phyloP scores from a whole-genome alignment of 2,888 invertebrate species.

The Tridacna crocea region DNA sequence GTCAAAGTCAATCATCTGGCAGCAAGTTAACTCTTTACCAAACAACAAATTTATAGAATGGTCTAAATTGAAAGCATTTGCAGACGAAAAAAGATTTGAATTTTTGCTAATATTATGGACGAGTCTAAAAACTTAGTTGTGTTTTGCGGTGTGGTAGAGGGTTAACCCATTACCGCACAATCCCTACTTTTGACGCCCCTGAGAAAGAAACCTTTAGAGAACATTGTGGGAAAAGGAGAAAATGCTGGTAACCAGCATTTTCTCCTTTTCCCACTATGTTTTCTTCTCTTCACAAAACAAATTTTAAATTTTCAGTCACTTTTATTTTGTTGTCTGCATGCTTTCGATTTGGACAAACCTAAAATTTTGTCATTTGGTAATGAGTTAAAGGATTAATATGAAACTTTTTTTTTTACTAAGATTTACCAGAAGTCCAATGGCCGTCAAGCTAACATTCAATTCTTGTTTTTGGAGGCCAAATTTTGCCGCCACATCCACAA shows the following conservation, averaged over 20 bases:
- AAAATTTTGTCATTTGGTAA: not conserved
- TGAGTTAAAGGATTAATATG: not conserved
- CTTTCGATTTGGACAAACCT: too few relatives aligned
- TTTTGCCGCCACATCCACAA: conserved; percentile 96
- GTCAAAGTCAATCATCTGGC: not conserved
- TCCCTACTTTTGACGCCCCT: too few relatives aligned
- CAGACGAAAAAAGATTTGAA: not conserved
- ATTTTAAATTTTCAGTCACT: too few relatives aligned
- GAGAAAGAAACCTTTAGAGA: too few relatives aligned
- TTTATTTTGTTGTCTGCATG: too few relatives aligned
- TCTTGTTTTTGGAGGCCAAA: conserved; percentile 98
- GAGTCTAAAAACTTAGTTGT: not conserved
- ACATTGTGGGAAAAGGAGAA: too few relatives aligned
- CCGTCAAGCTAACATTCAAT: conserved; percentile 97
- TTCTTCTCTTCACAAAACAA: too few relatives aligned
- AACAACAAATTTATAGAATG: too few relatives aligned
- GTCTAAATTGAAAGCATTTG: too few relatives aligned
- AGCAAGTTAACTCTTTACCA: not conserved
- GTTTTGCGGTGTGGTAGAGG: not conserved
- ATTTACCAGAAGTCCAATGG: conserved; percentile 96
- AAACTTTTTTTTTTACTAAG: conserved; percentile 34
- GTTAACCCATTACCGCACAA: too few relatives aligned
- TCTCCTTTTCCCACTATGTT: too few relatives aligned
- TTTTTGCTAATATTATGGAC: not conserved
- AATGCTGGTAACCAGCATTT: too few relatives aligned